Conservation (phyloP, 2,797 vertebrate genomes). For the Gymnocypris eckloni region DNA sequence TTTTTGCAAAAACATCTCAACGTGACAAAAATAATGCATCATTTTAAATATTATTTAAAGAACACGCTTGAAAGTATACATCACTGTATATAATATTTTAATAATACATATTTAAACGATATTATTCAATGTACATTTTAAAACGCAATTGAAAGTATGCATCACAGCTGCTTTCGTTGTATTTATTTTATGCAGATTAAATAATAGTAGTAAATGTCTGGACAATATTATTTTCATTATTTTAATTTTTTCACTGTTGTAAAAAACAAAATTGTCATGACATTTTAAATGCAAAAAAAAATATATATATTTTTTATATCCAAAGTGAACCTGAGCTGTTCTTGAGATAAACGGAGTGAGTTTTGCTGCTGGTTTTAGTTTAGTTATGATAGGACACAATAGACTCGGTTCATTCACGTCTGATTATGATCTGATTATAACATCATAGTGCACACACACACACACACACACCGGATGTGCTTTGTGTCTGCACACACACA, state of each 20-base stretch:
- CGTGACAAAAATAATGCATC: neutral
- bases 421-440: neutral
- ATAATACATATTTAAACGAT: no score
- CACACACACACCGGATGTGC: neutral
- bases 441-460: neutral
- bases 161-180: neutral
- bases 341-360: constrained; percentile 39
- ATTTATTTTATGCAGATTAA: neutral
- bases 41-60: neutral
- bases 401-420: constrained; percentile 2
- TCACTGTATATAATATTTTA: no score
- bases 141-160: no score
- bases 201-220: neutral
- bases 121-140: no score
- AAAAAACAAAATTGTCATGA: neutral
- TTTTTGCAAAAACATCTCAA: neutral
- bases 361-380: neutral
- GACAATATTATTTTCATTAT: neutral
- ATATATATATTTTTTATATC: constrained; percentile 19
- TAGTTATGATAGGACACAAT: neutral
- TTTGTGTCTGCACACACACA: neutral
- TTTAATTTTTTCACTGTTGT: neutral
- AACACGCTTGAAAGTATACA: no score
- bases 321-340: constrained; percentile 61
- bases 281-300: no score